Evolutionary conservation across 1,140 invertebrate genomes (phyloP).

Genomic region (Diplogasteroides magnus): DNA sequence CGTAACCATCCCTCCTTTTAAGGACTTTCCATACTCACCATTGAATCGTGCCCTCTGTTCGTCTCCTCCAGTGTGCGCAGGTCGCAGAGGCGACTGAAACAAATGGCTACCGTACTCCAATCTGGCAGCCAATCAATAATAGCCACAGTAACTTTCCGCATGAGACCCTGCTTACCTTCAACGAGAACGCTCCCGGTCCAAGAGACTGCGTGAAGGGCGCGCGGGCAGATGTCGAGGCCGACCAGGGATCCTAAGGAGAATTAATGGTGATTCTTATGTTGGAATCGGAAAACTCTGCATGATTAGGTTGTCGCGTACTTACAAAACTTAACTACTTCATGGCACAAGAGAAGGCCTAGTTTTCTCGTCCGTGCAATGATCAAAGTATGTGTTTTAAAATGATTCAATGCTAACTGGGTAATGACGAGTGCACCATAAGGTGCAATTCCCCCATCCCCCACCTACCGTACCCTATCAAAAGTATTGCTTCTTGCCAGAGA

Average conservation of each 20-base stretch:
- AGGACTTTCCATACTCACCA: slow-evolving; percentile 38
- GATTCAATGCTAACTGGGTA: no score
- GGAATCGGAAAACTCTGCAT: no score
- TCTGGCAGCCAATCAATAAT: no score
- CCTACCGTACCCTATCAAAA: slow-evolving; percentile 43
- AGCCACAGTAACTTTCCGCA: no score
- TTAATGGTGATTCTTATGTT: background rate
- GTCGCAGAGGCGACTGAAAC: slow-evolving; percentile 17
- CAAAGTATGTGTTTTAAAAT: no score
- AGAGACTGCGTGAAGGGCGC: slow-evolving; percentile 45
- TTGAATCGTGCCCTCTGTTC: slow-evolving; percentile 47
- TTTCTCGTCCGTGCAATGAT: no score
- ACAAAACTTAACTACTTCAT: no score
- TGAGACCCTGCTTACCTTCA: no score
- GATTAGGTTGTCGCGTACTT: no score
- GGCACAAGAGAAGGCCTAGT: no score
- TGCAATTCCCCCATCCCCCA: background rate
- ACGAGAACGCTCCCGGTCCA: slow-evolving; percentile 18
- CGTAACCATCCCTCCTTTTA: slow-evolving; percentile 21
- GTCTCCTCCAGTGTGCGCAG: slow-evolving; percentile 14
- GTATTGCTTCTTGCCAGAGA: slow-evolving; percentile 38
- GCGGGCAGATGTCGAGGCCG: slow-evolving; percentile 15
- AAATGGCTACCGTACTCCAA: no score
- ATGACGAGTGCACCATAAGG: no score
- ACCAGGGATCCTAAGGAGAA: slow-evolving; percentile 48